A percentile compares a stretch with the other conserved stretches of the same genome.
Conservation (phyloP, 2,113 vertebrate genomes). For the Rhinoptilus africanus region DNA sequence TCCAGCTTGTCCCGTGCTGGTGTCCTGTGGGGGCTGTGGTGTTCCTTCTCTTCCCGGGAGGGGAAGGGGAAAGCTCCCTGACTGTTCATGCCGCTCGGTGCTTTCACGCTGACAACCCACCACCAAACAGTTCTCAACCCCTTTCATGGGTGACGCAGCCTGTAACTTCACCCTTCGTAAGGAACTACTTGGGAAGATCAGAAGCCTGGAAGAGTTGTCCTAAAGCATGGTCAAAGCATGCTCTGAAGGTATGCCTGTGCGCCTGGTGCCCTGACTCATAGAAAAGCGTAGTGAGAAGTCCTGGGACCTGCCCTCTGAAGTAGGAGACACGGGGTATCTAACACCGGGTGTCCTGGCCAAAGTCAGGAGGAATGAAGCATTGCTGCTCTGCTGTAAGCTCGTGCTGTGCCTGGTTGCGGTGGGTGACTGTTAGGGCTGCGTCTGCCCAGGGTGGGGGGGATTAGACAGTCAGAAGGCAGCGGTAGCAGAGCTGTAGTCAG, state of each 20-base stretch:
- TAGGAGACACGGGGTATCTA: neutral
- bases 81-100: neutral
- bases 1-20: neutral
- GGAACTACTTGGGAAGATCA: neutral
- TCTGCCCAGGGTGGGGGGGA: neutral
- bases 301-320: neutral
- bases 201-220: neutral
- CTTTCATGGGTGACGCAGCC: neutral
- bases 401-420: neutral
- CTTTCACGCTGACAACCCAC: too few species aligned
- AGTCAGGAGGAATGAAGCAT: neutral
- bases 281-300: neutral
- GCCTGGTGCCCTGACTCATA: neutral
- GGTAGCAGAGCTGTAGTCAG: neutral
- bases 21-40: neutral
- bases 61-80: neutral
- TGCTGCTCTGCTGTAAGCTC: neutral
- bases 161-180: neutral
- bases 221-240: neutral
- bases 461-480: neutral
- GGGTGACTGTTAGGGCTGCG: neutral
- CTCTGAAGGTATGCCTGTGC: neutral
- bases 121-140: neutral
- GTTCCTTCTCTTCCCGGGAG: neutral
- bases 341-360: neutral